Evolutionary conservation across 1,140 invertebrate genomes (phyloP).

Genomic region (Calycopis cecrops): DNA sequence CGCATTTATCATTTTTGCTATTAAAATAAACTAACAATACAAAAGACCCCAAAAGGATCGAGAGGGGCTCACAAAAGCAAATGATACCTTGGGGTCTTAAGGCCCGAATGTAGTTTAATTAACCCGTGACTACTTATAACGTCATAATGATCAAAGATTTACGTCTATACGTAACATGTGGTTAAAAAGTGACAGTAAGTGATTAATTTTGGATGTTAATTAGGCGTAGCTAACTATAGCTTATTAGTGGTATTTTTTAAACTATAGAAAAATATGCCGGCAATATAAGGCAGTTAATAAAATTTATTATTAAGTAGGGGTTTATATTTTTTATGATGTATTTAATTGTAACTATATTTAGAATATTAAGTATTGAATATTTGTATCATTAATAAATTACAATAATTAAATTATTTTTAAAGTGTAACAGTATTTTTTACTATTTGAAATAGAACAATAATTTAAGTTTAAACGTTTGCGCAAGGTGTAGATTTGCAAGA

Average conservation of each 20-base stretch:
- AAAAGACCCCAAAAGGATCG: conserved; percentile 58
- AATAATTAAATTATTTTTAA: too few relatives aligned
- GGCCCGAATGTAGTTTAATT: conserved; percentile 64
- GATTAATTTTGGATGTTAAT: conserved; percentile 29
- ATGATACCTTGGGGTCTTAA: conserved; percentile 61
- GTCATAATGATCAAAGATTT: conserved; percentile 38
- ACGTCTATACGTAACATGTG: conserved; percentile 27
- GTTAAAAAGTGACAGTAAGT: conserved; percentile 16
- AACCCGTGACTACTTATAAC: conserved; percentile 48
- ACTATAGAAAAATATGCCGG: background rate
- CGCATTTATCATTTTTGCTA: conserved; percentile 71
- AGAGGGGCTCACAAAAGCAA: conserved; percentile 63
- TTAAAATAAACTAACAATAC: conserved; percentile 67
- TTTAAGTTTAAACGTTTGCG: too few relatives aligned
- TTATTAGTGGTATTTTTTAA: background rate
- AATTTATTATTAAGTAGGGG: too few relatives aligned
- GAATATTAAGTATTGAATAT: too few relatives aligned
- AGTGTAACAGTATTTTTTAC: too few relatives aligned
- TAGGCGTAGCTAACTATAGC: conserved; percentile 1
- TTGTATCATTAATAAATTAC: too few relatives aligned
- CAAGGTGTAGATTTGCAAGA: too few relatives aligned
- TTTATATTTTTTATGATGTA: too few relatives aligned
- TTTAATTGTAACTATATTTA: too few relatives aligned
- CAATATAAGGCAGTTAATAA: background rate
- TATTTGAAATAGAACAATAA: too few relatives aligned